A percentile compares a stretch with the other conserved stretches of the same genome.
These are phyloP conservation scores for Ecliptopera silaceata DNA, from an alignment of 2,888 invertebrate species.

Conservation along the genomic window DNA sequence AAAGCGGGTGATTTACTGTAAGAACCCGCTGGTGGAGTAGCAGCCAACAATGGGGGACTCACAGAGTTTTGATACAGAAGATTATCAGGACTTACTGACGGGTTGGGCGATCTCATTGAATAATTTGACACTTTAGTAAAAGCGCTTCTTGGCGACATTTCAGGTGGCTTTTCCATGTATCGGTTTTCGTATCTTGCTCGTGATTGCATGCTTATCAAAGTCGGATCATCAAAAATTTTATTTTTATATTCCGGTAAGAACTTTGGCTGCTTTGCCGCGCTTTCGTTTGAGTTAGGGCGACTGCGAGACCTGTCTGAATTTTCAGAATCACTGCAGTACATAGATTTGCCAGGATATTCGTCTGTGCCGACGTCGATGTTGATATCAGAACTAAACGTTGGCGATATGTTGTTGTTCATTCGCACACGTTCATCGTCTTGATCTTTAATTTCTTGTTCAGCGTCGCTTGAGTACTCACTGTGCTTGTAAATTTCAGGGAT, in stretches of 20 bases:
- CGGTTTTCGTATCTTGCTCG: constrained; percentile 78
- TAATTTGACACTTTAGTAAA: constrained; percentile 90
- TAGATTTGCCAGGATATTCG: constrained; percentile 74
- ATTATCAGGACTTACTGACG: constrained; percentile 90
- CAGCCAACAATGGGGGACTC: constrained; percentile 86
- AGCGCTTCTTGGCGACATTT: constrained; percentile 88
- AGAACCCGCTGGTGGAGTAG: constrained; percentile 81
- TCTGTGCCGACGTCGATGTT: constrained; percentile 81
- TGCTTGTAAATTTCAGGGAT: constrained; percentile 74
- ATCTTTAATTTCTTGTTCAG: constrained; percentile 63
- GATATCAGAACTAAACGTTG: constrained; percentile 74
- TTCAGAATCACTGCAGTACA: constrained; percentile 79
- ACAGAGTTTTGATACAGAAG: constrained; percentile 90
- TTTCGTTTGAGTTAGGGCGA: constrained; percentile 80
- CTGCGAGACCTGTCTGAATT: constrained; percentile 77
- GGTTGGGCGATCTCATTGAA: constrained; percentile 84
- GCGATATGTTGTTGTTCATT: constrained; percentile 74
- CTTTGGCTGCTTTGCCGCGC: constrained; percentile 79
- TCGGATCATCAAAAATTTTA: constrained; percentile 85
- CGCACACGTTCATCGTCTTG: constrained; percentile 72
- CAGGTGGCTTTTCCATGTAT: constrained; percentile 70
- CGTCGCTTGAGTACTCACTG: constrained; percentile 67
- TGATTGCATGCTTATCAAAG: constrained; percentile 76
- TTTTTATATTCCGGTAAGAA: constrained; percentile 79
- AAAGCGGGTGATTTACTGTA: constrained; percentile 67